Percentiles rank a stretch among this genome's conserved stretches.
These are phyloP conservation scores for Ameiurus melas DNA, from an alignment of 2,113 vertebrate species.

Conservation along the genomic window DNA sequence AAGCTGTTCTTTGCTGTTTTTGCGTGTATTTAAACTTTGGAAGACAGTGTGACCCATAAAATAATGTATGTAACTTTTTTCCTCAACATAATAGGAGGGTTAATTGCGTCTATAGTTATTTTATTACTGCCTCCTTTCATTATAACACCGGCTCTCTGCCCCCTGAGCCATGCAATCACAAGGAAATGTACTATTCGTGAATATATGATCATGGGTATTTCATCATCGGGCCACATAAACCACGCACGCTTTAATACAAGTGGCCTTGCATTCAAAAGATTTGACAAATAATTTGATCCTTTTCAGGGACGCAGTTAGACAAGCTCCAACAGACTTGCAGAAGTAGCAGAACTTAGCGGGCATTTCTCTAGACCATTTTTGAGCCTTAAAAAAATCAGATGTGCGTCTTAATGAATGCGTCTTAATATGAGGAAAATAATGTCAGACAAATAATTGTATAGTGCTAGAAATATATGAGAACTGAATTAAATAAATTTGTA, in stretches of 20 bases:
- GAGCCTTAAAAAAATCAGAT: background rate
- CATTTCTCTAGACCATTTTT: background rate
- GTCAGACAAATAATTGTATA: conserved; percentile 92
- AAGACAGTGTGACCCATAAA: too few species aligned
- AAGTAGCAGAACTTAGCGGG: background rate
- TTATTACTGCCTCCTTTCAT: conserved; percentile 73
- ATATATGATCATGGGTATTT: background rate
- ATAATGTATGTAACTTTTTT: too few species aligned
- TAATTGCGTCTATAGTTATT: conserved; percentile 81
- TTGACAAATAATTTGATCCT: background rate
- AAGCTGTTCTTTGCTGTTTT: too few species aligned
- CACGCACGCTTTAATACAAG: conserved; percentile 37
- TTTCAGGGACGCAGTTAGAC: background rate
- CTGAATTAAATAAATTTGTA: conserved; percentile 67
- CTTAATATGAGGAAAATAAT: conserved; percentile 93
- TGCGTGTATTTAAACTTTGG: too few species aligned
- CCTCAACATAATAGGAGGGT: too few species aligned
- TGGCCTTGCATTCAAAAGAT: conserved; percentile 59
- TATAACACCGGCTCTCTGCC: conserved; percentile 54
- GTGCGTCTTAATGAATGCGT: conserved; percentile 52
- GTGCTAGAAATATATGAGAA: conserved; percentile 88
- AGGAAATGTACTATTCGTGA: background rate
- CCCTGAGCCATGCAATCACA: conserved; percentile 40
- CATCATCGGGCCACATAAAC: conserved; percentile 54
- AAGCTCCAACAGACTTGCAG: background rate